phyloP scores from a whole-genome alignment of 2,888 invertebrate genomes.

The Agrochola circellaris region DNA sequence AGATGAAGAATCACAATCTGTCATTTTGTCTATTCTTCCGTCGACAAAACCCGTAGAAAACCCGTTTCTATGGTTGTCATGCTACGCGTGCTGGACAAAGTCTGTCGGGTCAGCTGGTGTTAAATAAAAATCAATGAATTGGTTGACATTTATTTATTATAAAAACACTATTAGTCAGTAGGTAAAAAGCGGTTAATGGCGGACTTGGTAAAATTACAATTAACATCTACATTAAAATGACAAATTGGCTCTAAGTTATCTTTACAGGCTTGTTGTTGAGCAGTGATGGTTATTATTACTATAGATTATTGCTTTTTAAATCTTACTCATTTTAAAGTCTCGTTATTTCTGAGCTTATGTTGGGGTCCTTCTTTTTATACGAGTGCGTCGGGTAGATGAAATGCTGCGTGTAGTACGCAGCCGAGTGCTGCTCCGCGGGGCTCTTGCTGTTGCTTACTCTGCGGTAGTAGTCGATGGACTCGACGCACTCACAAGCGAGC shows the following conservation, averaged over 20 bases:
- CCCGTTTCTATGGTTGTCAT: no score
- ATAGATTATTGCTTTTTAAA: constrained; percentile 47
- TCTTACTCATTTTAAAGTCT: constrained; percentile 86
- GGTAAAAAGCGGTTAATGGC: constrained; percentile 65
- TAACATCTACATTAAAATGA: constrained; percentile 54
- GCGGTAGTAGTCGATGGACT: constrained; percentile 84
- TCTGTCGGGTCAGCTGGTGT: not conserved
- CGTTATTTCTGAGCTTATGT: constrained; percentile 93
- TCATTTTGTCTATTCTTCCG: no score
- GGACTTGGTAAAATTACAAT: constrained; percentile 60
- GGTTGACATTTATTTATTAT: constrained; percentile 66
- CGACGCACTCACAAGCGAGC: constrained; percentile 93
- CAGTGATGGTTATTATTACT: constrained; percentile 65
- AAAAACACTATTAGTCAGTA: constrained; percentile 73
- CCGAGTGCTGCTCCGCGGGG: constrained; percentile 79
- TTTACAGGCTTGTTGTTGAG: constrained; percentile 73
- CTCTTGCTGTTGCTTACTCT: constrained; percentile 79
- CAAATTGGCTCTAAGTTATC: constrained; percentile 44
- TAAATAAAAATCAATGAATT: constrained; percentile 6
- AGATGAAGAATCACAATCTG: no score
- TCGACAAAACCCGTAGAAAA: no score
- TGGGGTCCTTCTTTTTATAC: constrained; percentile 88
- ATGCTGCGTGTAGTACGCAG: constrained; percentile 86
- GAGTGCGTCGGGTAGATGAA: constrained; percentile 88
- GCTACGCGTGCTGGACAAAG: no score